phyloP scores from a whole-genome alignment of 2,888 invertebrate species.

The Ophioninae sp. region DNA sequence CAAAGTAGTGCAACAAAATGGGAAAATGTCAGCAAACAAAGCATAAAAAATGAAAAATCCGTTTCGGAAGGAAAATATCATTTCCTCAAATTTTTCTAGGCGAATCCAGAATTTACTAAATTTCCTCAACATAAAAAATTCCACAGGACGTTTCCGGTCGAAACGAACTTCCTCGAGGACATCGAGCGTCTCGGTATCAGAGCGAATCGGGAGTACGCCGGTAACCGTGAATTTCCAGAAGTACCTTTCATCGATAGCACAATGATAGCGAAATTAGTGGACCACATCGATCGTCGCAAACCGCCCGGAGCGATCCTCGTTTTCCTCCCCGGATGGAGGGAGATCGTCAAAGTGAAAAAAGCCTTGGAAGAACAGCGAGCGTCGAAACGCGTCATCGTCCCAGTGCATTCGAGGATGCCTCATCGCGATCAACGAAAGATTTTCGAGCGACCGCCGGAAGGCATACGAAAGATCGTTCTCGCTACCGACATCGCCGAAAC shows the following conservation, averaged over 20 bases:
- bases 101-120: background rate
- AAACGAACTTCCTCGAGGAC: constrained; percentile 83
- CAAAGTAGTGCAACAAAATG: background rate
- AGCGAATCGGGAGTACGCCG: constrained; percentile 56
- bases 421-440: constrained; percentile 71
- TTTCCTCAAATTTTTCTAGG: background rate
- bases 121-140: too few species aligned
- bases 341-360: constrained; percentile 83
- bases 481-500: constrained; percentile 89
- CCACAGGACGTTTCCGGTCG: constrained; percentile 83
- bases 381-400: constrained; percentile 80
- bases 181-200: constrained; percentile 71
- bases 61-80: background rate
- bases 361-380: constrained; percentile 80
- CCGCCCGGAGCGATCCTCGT: constrained; percentile 87
- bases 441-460: constrained; percentile 79
- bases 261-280: constrained; percentile 82
- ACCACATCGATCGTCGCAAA: constrained; percentile 83
- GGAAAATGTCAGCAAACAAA: background rate
- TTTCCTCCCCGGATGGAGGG: constrained; percentile 90
- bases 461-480: constrained; percentile 86
- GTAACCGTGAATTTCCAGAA: constrained; percentile 49
- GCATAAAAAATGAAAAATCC: too few species aligned
- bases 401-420: constrained; percentile 84
- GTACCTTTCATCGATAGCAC: constrained; percentile 81